Percentiles rank a stretch among this genome's conserved stretches.
Evolutionary conservation across 2,113 vertebrate genomes (phyloP).

Genomic region (Macroglossus sobrinus): DNA sequence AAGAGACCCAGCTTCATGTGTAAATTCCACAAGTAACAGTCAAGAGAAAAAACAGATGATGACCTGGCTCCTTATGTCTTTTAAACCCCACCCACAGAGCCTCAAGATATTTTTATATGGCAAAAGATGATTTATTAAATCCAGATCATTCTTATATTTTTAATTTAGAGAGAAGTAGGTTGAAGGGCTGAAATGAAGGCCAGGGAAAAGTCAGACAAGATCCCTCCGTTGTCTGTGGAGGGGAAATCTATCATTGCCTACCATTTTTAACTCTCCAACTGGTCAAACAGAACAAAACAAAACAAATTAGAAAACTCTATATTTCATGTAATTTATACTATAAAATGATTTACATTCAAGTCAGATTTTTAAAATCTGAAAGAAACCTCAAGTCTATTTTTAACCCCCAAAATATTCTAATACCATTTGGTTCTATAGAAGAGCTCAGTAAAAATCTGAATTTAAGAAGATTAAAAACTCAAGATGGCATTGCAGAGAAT

Average conservation of each 20-base stretch:
- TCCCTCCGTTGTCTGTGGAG: background rate
- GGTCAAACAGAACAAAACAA: background rate
- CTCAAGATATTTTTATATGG: background rate
- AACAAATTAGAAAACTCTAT: background rate
- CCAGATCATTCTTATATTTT: background rate
- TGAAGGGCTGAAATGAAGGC: background rate
- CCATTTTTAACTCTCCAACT: background rate
- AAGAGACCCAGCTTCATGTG: background rate
- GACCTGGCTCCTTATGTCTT: background rate
- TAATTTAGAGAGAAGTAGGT: background rate
- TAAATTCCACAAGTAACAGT: background rate
- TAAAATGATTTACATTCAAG: background rate
- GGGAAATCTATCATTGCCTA: background rate
- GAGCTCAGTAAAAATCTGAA: background rate
- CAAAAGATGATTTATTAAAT: background rate
- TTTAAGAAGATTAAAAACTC: background rate
- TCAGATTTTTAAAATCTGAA: background rate
- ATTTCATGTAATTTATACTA: background rate
- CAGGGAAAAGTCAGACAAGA: background rate
- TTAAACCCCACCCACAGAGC: background rate
- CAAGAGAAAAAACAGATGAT: background rate
- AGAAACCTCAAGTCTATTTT: background rate
- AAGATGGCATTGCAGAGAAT: background rate
- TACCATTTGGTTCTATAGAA: background rate
- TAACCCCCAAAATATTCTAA: background rate